Evolutionary conservation across 2,888 invertebrate species (phyloP), one percentile per base, ranked within the genome.

Genomic region (Volucella zonaria): DNA sequence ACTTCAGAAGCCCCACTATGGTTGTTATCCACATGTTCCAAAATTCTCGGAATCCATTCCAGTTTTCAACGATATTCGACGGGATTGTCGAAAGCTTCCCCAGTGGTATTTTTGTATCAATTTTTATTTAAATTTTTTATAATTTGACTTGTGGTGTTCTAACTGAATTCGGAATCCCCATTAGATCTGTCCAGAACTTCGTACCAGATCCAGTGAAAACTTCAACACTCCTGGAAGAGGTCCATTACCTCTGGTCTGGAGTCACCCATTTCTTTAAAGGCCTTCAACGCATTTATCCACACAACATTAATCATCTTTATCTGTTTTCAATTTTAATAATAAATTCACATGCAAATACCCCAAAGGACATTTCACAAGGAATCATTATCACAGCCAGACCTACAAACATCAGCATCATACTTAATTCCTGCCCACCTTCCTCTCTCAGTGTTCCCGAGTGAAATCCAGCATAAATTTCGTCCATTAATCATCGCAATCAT

Each of bases 281-380:
- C 18, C 47, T 58, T 42, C 62, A 52, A 18, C 52, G 47, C 40
- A 42, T 49, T 23, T 43, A 42, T 15, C 11, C 52, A 6, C 11
- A 23, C 45, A 58, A 18, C 59, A 76, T 67, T 76, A 67, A 77
- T 68, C 68, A 56, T 68, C 61, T 54, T 62, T 77, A 68, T 68
- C 61, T 47, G 67, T 77, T 68, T 70, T 45, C 77, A 70, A 77
- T 70, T 77, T 77, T 68, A 77, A 68, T 77, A 68, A 61, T 68
- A 68, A 77, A 77, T 77, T 49, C 11, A 70, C 54, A 45, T 18
- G 52, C 43, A 49, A 51, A 23, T 11, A 9, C 42, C 54, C 52
- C 58, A 18, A 4, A 15, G 56, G 58, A 47, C 11, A 51, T 70
- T 42, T 14, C 59, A n/a, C 40, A n/a, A 47, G 9, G 14, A 40